Conservation (phyloP, 2,888 invertebrate species). For the Nesidiocoris tenuis region DNA sequence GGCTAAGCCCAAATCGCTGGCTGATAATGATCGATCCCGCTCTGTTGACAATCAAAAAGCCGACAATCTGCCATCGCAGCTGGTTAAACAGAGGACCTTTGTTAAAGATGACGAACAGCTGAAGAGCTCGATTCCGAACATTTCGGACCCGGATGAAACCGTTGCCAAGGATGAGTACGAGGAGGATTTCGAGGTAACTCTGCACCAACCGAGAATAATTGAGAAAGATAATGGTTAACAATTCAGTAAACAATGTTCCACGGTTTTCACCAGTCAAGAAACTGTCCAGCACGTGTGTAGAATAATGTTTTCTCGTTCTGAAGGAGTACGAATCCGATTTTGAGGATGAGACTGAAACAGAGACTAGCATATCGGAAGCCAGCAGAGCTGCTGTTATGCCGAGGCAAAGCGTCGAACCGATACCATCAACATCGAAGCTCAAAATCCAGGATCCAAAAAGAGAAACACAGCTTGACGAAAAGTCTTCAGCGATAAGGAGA, state of each 20-base stretch:
- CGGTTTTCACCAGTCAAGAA: too few relatives aligned
- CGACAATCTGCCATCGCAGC: not conserved
- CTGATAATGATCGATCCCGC: not conserved
- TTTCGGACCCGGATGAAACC: conserved; percentile 7
- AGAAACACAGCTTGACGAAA: too few relatives aligned
- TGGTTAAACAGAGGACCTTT: conserved; percentile 43
- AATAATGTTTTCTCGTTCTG: not conserved
- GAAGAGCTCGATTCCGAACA: conserved; percentile 20
- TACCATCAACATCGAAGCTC: too few relatives aligned
- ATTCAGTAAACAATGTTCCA: too few relatives aligned
- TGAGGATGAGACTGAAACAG: conserved; percentile 20
- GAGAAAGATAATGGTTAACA: too few relatives aligned
- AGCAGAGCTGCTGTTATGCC: not conserved
- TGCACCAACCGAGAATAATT: too few relatives aligned
- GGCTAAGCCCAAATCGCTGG: not conserved
- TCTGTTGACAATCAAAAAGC: not conserved
- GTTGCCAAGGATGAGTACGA: not conserved
- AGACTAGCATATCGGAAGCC: not conserved
- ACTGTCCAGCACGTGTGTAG: too few relatives aligned
- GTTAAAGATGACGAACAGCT: conserved; percentile 38
- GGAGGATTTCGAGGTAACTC: conserved; percentile 21
- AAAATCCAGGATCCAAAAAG: too few relatives aligned
- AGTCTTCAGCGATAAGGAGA: too few relatives aligned
- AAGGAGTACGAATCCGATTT: conserved; percentile 37
- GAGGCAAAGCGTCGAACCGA: too few relatives aligned